Evolutionary conservation across 2,888 invertebrate genomes (phyloP).

Genomic region (Sphaeridia pumilis): DNA sequence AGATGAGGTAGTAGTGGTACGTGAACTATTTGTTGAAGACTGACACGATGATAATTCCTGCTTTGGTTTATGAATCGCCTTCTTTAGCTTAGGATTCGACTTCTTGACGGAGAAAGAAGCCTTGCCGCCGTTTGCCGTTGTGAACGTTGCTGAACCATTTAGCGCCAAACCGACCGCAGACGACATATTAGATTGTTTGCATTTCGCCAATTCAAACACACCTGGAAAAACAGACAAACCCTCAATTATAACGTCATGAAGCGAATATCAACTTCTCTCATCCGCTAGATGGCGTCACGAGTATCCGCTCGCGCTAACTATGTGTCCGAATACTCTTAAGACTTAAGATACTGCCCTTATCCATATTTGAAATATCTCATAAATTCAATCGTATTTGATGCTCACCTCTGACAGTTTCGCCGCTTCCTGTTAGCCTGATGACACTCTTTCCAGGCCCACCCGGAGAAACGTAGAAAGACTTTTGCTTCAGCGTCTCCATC

Average conservation of each 20-base stretch:
- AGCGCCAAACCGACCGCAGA: slow-evolving; percentile 3
- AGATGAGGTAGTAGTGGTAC: slow-evolving; percentile 4
- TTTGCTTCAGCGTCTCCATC: slow-evolving; percentile 34
- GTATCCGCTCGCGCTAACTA: no score
- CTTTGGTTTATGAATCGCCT: slow-evolving; percentile 18
- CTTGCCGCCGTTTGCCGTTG: slow-evolving; percentile 1
- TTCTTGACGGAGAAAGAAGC: slow-evolving; percentile 2
- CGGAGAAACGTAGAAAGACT: slow-evolving; percentile 28
- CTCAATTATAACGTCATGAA: not conserved
- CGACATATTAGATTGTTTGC: slow-evolving; percentile 15
- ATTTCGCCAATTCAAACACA: slow-evolving; percentile 16
- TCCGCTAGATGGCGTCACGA: no score
- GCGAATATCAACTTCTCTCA: no score
- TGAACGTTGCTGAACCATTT: slow-evolving; percentile 9
- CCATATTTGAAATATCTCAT: no score
- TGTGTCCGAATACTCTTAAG: no score
- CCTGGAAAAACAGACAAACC: slow-evolving; percentile 2
- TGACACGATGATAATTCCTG: slow-evolving; percentile 15
- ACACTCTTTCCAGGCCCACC: slow-evolving; percentile 34
- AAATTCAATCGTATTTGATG: no score
- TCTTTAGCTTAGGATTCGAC: slow-evolving; percentile 13
- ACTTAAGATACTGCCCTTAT: no score
- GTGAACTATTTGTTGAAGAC: slow-evolving; percentile 6
- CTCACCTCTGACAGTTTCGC: slow-evolving; percentile 34
- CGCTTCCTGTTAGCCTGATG: slow-evolving; percentile 29